Evolutionary conservation across 1,140 invertebrate genomes (phyloP).

Genomic region (Drosophila arizonae): DNA sequence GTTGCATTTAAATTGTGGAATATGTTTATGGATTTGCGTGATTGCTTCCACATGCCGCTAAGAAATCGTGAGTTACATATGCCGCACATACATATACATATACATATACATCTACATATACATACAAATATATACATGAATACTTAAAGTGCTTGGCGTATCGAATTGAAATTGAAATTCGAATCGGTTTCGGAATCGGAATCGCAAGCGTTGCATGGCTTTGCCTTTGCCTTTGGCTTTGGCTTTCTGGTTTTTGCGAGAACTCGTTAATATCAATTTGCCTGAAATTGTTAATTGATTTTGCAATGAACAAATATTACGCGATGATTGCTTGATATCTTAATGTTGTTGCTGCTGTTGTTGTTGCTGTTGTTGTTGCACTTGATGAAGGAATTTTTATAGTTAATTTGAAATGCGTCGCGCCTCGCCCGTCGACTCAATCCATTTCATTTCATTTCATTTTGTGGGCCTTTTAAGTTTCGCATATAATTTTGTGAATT

Average conservation of each 20-base stretch:
- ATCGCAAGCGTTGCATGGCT: constrained; percentile 39
- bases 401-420: constrained; percentile 36
- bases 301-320: constrained; percentile 82
- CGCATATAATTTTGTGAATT: constrained; percentile 62
- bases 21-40: constrained; percentile 65
- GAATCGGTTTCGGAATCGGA: constrained; percentile 43
- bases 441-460: constrained; percentile 14
- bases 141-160: constrained; percentile 17
- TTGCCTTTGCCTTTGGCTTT: constrained; percentile 6
- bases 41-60: constrained; percentile 61
- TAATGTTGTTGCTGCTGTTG: constrained; percentile 17
- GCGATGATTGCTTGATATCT: constrained; percentile 58
- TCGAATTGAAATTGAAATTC: constrained; percentile 38
- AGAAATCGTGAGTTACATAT: constrained; percentile 51
- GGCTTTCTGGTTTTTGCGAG: constrained; percentile 68
- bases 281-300: constrained; percentile 80
- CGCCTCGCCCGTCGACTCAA: constrained; percentile 5
- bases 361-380: neutral
- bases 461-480: constrained; percentile 51
- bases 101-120: constrained; percentile 10
- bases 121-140: neutral
- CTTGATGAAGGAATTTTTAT: constrained; percentile 50
- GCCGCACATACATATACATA: constrained; percentile 8
- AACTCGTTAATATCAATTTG: constrained; percentile 82
- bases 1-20: constrained; percentile 46